Evolutionary conservation across 1,140 invertebrate genomes (phyloP).

Genomic region (Drosophila lacteicornis): DNA sequence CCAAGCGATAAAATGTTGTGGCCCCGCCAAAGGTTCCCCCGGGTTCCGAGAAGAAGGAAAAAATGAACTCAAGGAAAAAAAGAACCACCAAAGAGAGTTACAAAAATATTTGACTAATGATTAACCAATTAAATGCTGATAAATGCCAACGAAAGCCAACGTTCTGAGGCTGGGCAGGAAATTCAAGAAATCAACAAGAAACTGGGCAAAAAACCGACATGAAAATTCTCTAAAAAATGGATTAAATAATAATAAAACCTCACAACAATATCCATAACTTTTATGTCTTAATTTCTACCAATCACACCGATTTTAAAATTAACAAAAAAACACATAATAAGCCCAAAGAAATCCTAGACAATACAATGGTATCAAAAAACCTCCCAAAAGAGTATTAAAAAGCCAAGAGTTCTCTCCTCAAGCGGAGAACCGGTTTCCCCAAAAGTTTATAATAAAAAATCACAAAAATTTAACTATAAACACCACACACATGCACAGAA

Average conservation of each 20-base stretch:
- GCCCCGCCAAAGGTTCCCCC: slow-evolving; percentile 1
- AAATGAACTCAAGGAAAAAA: not conserved
- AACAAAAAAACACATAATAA: not conserved
- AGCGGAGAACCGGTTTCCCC: slow-evolving; percentile 27
- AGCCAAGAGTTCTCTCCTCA: not conserved
- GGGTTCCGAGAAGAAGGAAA: slow-evolving; percentile 3
- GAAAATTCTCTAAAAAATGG: slow-evolving; percentile 2
- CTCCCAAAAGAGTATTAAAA: slow-evolving; percentile 10
- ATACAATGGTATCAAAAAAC: not conserved
- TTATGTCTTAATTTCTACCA: not conserved
- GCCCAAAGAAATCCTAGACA: no score
- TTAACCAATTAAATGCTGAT: slow-evolving; percentile 81
- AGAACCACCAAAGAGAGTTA: slow-evolving; percentile 29
- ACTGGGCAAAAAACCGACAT: not conserved
- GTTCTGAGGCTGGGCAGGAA: slow-evolving; percentile 30
- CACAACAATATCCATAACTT: not conserved
- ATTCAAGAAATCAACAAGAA: slow-evolving; percentile 25
- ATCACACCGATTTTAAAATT: not conserved
- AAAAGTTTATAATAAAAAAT: slow-evolving; percentile 30
- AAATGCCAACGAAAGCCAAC: slow-evolving; percentile 39
- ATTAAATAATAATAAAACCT: not conserved
- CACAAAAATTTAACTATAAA: slow-evolving; percentile 21
- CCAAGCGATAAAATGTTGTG: slow-evolving; percentile 24
- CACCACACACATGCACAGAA: slow-evolving; percentile 11
- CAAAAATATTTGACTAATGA: slow-evolving; percentile 80